phyloP scores from a whole-genome alignment of 2,113 vertebrate genomes.

The Rattus rattus region DNA sequence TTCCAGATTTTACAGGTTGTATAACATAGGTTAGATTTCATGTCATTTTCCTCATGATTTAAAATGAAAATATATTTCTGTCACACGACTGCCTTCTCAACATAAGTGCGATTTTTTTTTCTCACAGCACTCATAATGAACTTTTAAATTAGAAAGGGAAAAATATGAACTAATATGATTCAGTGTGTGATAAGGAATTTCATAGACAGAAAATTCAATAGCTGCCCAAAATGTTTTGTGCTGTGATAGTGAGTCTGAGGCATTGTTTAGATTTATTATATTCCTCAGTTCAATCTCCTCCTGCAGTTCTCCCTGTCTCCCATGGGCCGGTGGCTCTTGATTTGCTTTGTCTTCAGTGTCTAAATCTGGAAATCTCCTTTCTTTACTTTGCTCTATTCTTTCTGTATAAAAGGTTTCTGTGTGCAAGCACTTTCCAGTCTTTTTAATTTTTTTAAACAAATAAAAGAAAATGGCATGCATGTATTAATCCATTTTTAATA shows the following conservation, averaged over 20 bases:
- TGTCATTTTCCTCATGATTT: background rate
- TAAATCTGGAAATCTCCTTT: conserved; percentile 79
- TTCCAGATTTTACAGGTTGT: conserved; percentile 54
- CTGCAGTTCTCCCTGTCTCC: conserved; percentile 54
- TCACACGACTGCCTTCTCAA: conserved; percentile 22
- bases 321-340: conserved; percentile 66
- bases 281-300: conserved; percentile 69
- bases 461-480: conserved; percentile 79
- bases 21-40: background rate
- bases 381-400: conserved; percentile 76
- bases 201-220: conserved; percentile 74
- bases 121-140: background rate
- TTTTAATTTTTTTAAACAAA: conserved; percentile 84
- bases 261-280: conserved; percentile 80
- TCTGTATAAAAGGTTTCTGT: conserved; percentile 78
- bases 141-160: conserved; percentile 54
- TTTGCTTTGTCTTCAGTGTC: conserved; percentile 80
- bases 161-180: conserved; percentile 18
- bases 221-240: conserved; percentile 71
- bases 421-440: conserved; percentile 76
- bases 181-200: conserved; percentile 40
- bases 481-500: conserved; percentile 88
- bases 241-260: conserved; percentile 42
- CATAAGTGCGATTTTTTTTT: conserved; percentile 30
- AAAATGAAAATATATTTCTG: conserved; percentile 53